Evolutionary conservation across 1,140 invertebrate species (phyloP).

Genomic region (Laupala kohalensis): DNA sequence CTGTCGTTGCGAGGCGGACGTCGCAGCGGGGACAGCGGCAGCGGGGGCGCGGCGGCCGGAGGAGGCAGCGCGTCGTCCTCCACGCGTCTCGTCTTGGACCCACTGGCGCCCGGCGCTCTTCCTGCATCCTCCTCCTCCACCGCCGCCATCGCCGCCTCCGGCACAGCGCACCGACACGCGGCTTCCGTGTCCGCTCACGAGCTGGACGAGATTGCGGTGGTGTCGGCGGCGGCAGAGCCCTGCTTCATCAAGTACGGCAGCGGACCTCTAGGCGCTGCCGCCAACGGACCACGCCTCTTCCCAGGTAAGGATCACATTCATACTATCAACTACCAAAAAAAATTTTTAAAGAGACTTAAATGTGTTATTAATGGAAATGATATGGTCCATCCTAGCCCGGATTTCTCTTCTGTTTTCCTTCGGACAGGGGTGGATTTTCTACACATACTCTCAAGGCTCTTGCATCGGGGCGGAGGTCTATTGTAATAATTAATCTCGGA

Average conservation of each 20-base stretch:
- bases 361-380: no score
- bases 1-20: slow-evolving; percentile 41
- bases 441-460: no score
- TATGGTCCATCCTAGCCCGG: no score
- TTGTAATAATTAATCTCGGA: no score
- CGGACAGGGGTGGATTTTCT: no score
- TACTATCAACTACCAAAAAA: no score
- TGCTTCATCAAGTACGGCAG: slow-evolving; percentile 44
- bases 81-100: slow-evolving; percentile 28
- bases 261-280: slow-evolving; percentile 31
- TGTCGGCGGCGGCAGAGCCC: slow-evolving; percentile 39
- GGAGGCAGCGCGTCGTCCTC: slow-evolving; percentile 27
- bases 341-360: no score
- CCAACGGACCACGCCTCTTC: slow-evolving; percentile 47
- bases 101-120: slow-evolving; percentile 19
- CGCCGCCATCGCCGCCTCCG: slow-evolving; percentile 26
- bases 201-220: slow-evolving; percentile 63
- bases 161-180: no score
- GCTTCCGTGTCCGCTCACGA: slow-evolving; percentile 43
- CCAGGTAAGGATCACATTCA: slow-evolving; percentile 50
- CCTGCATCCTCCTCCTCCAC: slow-evolving; percentile 29
- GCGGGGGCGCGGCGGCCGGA: slow-evolving; percentile 25
- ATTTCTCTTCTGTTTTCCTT: no score
- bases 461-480: no score
- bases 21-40: slow-evolving; percentile 23